Evolutionary conservation across 2,797 vertebrate genomes (phyloP).

Genomic region (Melanogrammus aeglefinus): DNA sequence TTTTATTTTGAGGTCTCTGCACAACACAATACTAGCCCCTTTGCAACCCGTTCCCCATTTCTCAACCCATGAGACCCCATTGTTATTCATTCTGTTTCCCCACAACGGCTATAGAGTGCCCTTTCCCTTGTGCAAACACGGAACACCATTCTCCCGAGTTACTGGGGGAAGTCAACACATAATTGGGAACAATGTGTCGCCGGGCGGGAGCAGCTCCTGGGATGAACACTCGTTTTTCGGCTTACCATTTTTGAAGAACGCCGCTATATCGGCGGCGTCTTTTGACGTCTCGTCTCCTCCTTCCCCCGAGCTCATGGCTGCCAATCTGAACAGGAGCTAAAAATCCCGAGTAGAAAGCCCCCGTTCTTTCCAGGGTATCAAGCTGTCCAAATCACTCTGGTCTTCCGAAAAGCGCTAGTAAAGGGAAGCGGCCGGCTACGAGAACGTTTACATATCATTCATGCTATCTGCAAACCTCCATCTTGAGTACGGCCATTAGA

Average conservation of each 20-base stretch:
- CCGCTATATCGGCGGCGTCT: slow-evolving; percentile 89
- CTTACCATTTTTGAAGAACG: slow-evolving; percentile 93
- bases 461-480: slow-evolving; percentile 76
- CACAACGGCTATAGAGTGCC: background rate
- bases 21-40: background rate
- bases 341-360: slow-evolving; percentile 52
- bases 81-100: background rate
- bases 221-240: slow-evolving; percentile 19
- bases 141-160: slow-evolving; percentile 6
- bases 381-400: slow-evolving; percentile 50
- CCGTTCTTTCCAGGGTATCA: slow-evolving; percentile 38
- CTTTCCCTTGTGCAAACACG: background rate
- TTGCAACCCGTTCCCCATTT: background rate
- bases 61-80: background rate
- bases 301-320: slow-evolving; percentile 86
- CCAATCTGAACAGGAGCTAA: slow-evolving; percentile 57
- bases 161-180: slow-evolving; percentile 31
- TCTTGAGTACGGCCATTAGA: slow-evolving; percentile 70
- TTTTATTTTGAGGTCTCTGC: background rate
- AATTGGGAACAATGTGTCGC: slow-evolving; percentile 57
- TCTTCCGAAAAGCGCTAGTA: slow-evolving; percentile 55
- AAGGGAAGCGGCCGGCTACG: slow-evolving; percentile 56
- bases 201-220: slow-evolving; percentile 41
- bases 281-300: slow-evolving; percentile 90
- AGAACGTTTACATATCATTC: slow-evolving; percentile 52